A percentile compares a stretch with the other conserved stretches of the same genome.
These are phyloP conservation scores for Saccostrea cuccullata DNA, from an alignment of 1,140 invertebrate species.

Conservation along the genomic window DNA sequence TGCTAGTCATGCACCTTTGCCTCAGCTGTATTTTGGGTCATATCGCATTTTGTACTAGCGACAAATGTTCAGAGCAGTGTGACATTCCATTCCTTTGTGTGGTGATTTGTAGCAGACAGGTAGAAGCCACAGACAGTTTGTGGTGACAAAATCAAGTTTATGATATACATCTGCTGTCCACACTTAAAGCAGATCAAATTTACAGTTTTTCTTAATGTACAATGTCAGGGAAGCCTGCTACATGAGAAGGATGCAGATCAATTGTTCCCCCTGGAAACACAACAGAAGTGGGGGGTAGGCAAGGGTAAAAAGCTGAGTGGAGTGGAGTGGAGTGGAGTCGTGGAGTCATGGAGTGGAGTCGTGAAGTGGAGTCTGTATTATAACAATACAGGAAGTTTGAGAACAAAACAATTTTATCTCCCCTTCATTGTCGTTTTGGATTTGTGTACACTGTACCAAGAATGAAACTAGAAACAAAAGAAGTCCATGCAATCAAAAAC, in stretches of 20 bases:
- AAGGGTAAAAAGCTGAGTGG: too few species aligned
- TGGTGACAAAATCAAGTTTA: not conserved
- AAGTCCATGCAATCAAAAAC: too few species aligned
- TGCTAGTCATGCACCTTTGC: not conserved
- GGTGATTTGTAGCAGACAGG: not conserved
- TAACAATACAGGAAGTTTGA: too few species aligned
- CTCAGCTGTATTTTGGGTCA: not conserved
- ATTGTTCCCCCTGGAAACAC: not conserved
- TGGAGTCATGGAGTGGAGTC: too few species aligned
- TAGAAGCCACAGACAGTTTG: not conserved
- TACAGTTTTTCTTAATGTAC: not conserved
- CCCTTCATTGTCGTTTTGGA: too few species aligned
- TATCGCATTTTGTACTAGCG: not conserved
- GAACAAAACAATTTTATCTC: too few species aligned
- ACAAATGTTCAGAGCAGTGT: constrained; percentile 17
- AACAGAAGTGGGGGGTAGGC: not conserved
- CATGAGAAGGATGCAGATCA: not conserved
- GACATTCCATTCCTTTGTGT: not conserved
- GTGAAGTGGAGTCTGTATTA: too few species aligned
- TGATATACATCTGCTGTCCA: constrained; percentile 5
- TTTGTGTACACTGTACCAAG: too few species aligned
- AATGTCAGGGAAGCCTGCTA: not conserved
- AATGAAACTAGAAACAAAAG: too few species aligned
- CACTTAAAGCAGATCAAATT: constrained; percentile 23
- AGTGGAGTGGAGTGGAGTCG: too few species aligned